Evolutionary conservation across 2,888 invertebrate species (phyloP).

Genomic region (Euplagia quadripunctaria): DNA sequence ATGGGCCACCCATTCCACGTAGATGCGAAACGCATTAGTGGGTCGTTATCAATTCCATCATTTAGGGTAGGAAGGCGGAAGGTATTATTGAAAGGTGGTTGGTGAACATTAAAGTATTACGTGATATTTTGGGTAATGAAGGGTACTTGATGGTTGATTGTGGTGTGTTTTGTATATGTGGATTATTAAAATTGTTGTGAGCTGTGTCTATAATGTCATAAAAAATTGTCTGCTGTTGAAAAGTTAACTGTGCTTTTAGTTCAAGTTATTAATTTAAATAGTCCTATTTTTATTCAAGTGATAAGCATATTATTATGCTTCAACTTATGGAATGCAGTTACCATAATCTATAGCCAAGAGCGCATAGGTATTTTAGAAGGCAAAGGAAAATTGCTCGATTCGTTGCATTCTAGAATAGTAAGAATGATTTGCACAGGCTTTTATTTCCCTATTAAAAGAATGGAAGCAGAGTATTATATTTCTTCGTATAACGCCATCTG

Average conservation of each 20-base stretch:
- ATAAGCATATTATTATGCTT: too few relatives aligned
- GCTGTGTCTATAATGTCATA: neutral
- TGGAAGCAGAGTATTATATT: too few relatives aligned
- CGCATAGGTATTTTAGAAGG: too few relatives aligned
- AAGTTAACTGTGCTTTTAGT: too few relatives aligned
- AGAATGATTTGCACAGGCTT: too few relatives aligned
- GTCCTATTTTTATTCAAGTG: too few relatives aligned
- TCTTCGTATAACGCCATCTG: neutral
- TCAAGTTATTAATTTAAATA: too few relatives aligned
- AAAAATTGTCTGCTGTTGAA: neutral
- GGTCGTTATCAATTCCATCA: conserved; percentile 12
- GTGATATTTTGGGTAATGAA: conserved; percentile 5
- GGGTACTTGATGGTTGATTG: neutral
- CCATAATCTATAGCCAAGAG: too few relatives aligned
- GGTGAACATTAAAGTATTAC: neutral
- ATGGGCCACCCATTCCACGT: conserved; percentile 15
- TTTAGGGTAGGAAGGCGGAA: neutral
- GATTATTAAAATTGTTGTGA: neutral
- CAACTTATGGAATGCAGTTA: too few relatives aligned
- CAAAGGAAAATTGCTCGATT: too few relatives aligned
- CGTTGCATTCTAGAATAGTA: too few relatives aligned
- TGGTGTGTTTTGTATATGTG: neutral
- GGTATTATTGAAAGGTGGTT: neutral
- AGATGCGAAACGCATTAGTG: conserved; percentile 17
- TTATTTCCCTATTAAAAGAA: too few relatives aligned